Base-by-base conservation (phyloP, 1,140 invertebrate genomes). In the Neodiprion lecontei region DNA sequence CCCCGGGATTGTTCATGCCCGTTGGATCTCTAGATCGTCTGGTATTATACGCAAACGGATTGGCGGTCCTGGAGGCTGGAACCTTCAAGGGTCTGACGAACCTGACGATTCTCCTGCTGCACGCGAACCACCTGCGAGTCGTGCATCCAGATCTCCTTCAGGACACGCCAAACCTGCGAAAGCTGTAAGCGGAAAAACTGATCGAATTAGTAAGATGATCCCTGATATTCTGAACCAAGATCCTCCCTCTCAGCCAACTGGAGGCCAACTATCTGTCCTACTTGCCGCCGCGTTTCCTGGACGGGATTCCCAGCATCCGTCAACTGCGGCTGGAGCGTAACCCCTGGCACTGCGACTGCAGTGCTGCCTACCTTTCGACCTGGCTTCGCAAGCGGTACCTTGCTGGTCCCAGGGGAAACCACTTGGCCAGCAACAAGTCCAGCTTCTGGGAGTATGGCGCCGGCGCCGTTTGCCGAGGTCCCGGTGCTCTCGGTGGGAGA, bases 341-440 rank as follows among this genome's bases (percentile, higher is more conserved):
- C 86, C 94, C 95, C 0, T 96, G 95, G 95, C 94, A 96, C 80
- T 96, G 95, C 79, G 95, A 96, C 82, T 96, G 95, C 80, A 91
- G 92, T 65, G 92, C 94, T 9, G 87, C 94, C 0, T 96, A 96
- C 82, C 90, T 96, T 72, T 90, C 92, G 0, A 88, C 87, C 85
- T 94, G 91, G 91, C 86, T 91, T 21, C 79, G 80, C 23, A 83
- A 78, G 14, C 81, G 82, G 61, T 89, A 89, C 40, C 79, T 86
- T 17, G 48, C 66, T 0, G 70, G 72, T 9, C 50, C 70, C 3
- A 79, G 80, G 23, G 61, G 12, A 17, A 79, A 73, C 7, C 67
- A 28, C 67, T 8, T 40, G 61, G 21, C 21, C 10, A 1, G 76
- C 72, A 0, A 11, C 28, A 23, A 61, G 67, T 72, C 61, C 40